A percentile compares a stretch with the other conserved stretches of the same genome.
These are phyloP conservation scores for Henicopernis longicauda DNA, from an alignment of 2,113 vertebrate species.

Conservation along the genomic window DNA sequence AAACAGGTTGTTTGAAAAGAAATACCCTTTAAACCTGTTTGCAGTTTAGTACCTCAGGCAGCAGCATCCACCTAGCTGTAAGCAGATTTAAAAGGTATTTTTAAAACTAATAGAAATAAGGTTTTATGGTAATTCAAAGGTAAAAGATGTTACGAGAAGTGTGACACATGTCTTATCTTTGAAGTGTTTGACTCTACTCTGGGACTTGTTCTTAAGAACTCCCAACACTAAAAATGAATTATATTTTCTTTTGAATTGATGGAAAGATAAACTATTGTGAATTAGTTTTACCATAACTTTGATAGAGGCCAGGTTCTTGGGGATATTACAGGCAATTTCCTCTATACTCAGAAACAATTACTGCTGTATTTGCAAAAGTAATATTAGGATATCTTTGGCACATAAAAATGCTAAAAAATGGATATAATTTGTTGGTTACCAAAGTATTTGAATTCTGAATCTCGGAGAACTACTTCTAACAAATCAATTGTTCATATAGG, in stretches of 20 bases:
- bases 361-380: neutral
- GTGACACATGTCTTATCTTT: neutral
- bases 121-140: neutral
- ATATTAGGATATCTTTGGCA: neutral
- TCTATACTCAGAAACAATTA: neutral
- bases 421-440: neutral
- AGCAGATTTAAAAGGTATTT: neutral
- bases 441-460: neutral
- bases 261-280: neutral
- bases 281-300: neutral
- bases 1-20: slow-evolving; percentile 22
- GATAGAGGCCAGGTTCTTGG: neutral
- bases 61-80: neutral
- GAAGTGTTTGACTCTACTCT: neutral
- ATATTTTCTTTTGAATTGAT: neutral
- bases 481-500: neutral
- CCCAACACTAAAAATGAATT: neutral
- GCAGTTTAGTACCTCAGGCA: neutral
- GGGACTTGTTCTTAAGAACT: neutral
- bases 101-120: neutral
- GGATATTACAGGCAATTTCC: neutral
- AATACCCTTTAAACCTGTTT: neutral
- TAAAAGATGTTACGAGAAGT: neutral
- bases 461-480: neutral
- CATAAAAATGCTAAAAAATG: neutral